phyloP scores from a whole-genome alignment of 1,140 invertebrate genomes.

The Heliconius melpomene region DNA sequence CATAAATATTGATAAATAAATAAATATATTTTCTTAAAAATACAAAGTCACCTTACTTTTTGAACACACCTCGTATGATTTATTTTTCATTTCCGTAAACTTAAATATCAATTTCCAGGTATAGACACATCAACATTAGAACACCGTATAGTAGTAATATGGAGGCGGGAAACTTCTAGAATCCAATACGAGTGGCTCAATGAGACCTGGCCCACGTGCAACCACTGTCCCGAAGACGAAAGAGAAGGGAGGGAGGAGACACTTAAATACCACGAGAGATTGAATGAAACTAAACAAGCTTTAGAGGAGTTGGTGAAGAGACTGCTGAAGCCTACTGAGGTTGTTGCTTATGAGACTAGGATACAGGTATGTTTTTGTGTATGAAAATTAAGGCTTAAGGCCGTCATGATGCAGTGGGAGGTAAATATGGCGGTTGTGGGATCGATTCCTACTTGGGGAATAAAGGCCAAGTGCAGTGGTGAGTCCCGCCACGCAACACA shows the following conservation, averaged over 20 bases:
- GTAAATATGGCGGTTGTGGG: too few species aligned
- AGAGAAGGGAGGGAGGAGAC: constrained; percentile 43
- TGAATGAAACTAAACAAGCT: constrained; percentile 88
- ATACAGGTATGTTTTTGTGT: constrained; percentile 76
- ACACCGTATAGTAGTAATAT: constrained; percentile 92
- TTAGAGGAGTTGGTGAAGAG: constrained; percentile 88
- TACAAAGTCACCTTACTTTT: too few species aligned
- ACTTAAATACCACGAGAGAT: constrained; percentile 60
- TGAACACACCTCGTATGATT: too few species aligned
- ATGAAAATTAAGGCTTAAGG: too few species aligned
- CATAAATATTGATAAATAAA: too few species aligned
- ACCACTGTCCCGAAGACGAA: constrained; percentile 67
- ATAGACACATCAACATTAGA: constrained; percentile 82
- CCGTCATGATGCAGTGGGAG: too few species aligned
- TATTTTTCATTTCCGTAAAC: too few species aligned
- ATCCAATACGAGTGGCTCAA: constrained; percentile 96
- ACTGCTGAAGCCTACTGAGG: constrained; percentile 87
- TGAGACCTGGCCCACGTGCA: constrained; percentile 83
- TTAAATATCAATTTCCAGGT: constrained; percentile 42
- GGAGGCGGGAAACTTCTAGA: constrained; percentile 91
- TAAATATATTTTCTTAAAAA: too few species aligned
- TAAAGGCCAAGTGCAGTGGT: too few species aligned
- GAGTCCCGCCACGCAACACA: too few species aligned
- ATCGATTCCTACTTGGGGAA: too few species aligned
- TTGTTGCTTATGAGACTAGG: constrained; percentile 86